Percentiles rank a stretch among this genome's conserved stretches.
Conservation (phyloP, 2,888 invertebrate species). For the Oligia strigilis region DNA sequence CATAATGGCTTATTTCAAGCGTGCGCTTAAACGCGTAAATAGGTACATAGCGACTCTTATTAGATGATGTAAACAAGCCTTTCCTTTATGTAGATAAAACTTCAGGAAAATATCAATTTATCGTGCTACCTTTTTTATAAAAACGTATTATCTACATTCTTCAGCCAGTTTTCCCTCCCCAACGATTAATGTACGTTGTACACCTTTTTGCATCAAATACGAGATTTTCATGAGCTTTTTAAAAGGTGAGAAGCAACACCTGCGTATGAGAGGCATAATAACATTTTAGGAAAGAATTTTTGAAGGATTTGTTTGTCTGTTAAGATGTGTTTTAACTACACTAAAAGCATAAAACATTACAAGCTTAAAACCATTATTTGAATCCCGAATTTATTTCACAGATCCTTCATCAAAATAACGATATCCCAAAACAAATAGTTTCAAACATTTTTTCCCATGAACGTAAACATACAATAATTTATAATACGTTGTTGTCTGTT, state of each 20-base stretch:
- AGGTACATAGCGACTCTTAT: background rate
- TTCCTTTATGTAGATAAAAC: constrained; percentile 3
- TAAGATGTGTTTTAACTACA: too few species aligned
- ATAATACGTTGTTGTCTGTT: constrained; percentile 54
- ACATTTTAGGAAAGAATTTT: background rate
- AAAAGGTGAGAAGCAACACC: constrained; percentile 30
- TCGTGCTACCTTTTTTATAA: constrained; percentile 17
- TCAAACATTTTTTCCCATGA: constrained; percentile 21
- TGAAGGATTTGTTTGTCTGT: background rate
- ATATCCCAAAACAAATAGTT: constrained; percentile 25
- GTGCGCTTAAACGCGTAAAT: background rate
- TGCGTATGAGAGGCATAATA: constrained; percentile 7
- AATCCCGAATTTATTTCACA: constrained; percentile 24
- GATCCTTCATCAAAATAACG: constrained; percentile 28
- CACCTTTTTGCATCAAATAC: constrained; percentile 32
- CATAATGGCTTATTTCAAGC: background rate
- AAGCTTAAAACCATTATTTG: constrained; percentile 1
- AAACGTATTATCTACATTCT: constrained; percentile 20
- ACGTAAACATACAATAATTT: constrained; percentile 53
- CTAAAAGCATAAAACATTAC: background rate
- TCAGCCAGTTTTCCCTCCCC: constrained; percentile 10
- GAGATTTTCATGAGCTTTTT: constrained; percentile 31
- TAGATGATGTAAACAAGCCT: constrained; percentile 1
- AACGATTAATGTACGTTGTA: constrained; percentile 39
- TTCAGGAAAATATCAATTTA: constrained; percentile 37